Base-by-base conservation (phyloP, 2,797 vertebrate species). In the Scleropages formosus region DNA sequence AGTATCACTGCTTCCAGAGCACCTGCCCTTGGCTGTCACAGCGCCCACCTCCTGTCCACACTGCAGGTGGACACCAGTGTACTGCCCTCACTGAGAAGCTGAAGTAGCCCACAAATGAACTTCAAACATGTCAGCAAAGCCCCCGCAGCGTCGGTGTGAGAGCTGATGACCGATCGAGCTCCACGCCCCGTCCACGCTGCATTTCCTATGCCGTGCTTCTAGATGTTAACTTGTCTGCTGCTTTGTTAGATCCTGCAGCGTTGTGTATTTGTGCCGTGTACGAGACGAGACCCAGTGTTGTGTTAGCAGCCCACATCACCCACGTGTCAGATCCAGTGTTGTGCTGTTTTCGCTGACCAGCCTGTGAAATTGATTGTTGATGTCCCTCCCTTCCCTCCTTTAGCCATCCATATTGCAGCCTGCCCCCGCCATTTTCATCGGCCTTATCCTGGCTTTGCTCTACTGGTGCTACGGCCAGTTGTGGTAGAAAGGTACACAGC, bases 401-500 rank as follows among this genome's bases (percentile, higher is more conserved):
- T 93, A 98, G 97, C 96, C 97, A 93, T 97, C 96, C 94, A 95
- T 96, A 93, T 94, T 96, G 94, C 96, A 97, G 94, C 97, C 97
- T 92, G 95, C 96, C 96, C 97, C 94, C 96, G 96, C 96, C 95
- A 93, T 99, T 93, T 94, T 95, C 96, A 96, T 98, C 94, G 95
- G 95, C 93, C 95, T 99, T 94, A 93, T 96, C 95, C 95, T 99
- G 97, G 97, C 94, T 96, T 95, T 98, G 96, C 95, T 98, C 94
- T 99, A 96, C 95, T 99, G 97, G 96, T 99, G 95, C 96, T 97
- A 95, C 94, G 93, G 95, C 94, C 96, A 96, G 92, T 97, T 98
- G 94, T 98, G 97, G 96, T 99, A 98, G 97, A 96, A 96, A 99
- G 97, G 97, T 98, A 99, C 94, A 93, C 82, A 91, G 90, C 89